Base-by-base conservation (phyloP, 2,797 vertebrate genomes). In the Buphagus erythrorhynchus region DNA sequence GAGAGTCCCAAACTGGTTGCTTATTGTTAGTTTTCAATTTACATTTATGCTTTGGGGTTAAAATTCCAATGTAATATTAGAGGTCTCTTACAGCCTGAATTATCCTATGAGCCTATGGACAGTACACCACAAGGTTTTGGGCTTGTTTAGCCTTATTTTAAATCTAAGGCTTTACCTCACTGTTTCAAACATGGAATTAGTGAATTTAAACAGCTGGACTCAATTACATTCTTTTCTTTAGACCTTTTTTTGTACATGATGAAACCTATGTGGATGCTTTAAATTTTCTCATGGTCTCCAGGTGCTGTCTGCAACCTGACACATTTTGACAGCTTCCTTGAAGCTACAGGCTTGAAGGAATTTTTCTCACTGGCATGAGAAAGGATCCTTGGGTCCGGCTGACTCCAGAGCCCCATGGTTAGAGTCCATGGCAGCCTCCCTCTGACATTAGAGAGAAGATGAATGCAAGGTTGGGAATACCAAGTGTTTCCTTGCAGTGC, bases 401-500 rank as follows among this genome's bases (percentile, higher is more conserved):
- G 49, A 48, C 16, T 73, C 25, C 22, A 25, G 71, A 54, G 65
- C 14, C 66, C 21, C 35, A 7, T 4, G 35, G 42, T 52, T 15
- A 14, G 28, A 18, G 26, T 36, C 57, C 46, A 3, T 9, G 5
- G 2, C 38, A 46, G 26, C 38, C 5, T 26, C 8, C 15, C 36
- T 45, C 48, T 76, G 28, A 31, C n/a, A 12, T 22, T 25, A 12
- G 29, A 63, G 49, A 24, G 31, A 0, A 31, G 75, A 54, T 35
- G 75, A 61, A 61, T 1, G 2, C 19, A n/a, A 58, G 16, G 45
- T 9, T 48, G 45, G 35, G 43, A 63, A n/a, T 40, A 81, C 40
- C 4, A 51, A 65, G 16, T 0, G 0, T 63, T 81, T 73, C 55
- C 25, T 54, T 59, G 40, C 35, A 43, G 31, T 29, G n/a, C 28